These are phyloP conservation scores for Germaria angustata DNA, from an alignment of 2,888 invertebrate species.

Conservation along the genomic window DNA sequence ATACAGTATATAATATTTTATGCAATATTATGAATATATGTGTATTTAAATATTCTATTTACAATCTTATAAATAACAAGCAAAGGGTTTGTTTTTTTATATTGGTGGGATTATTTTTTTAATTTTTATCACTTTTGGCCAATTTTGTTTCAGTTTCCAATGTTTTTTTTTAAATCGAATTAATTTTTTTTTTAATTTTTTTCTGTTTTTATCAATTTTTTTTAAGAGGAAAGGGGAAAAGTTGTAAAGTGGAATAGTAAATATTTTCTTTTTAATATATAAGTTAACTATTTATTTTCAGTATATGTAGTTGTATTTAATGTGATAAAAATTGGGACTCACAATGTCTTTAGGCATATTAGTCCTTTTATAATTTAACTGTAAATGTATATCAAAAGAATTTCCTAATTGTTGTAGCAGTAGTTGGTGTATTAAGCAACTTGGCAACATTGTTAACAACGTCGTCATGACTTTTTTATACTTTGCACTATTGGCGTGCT, in stretches of 20 bases:
- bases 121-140: conserved; percentile 42
- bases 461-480: conserved; percentile 55
- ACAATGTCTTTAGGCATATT: conserved; percentile 76
- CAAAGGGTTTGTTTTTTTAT: conserved; percentile 30
- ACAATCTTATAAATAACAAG: conserved; percentile 46
- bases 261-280: too few relatives aligned
- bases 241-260: conserved; percentile 24
- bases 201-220: conserved; percentile 1
- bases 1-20: not conserved
- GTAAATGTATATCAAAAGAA: conserved; percentile 75
- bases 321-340: conserved; percentile 69
- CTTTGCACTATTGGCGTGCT: conserved; percentile 4
- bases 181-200: not conserved
- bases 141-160: conserved; percentile 18
- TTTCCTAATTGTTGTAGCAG: conserved; percentile 67
- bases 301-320: conserved; percentile 15
- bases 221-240: conserved; percentile 18
- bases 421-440: conserved; percentile 58
- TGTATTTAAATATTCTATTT: conserved; percentile 32
- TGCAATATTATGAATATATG: conserved; percentile 8
- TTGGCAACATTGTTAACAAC: conserved; percentile 62
- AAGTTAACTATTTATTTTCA: not conserved
- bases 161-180: not conserved
- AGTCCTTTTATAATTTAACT: conserved; percentile 75
- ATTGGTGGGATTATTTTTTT: not conserved